Evolutionary conservation across 2,888 invertebrate genomes (phyloP).

Genomic region (Lymantria dispar): DNA sequence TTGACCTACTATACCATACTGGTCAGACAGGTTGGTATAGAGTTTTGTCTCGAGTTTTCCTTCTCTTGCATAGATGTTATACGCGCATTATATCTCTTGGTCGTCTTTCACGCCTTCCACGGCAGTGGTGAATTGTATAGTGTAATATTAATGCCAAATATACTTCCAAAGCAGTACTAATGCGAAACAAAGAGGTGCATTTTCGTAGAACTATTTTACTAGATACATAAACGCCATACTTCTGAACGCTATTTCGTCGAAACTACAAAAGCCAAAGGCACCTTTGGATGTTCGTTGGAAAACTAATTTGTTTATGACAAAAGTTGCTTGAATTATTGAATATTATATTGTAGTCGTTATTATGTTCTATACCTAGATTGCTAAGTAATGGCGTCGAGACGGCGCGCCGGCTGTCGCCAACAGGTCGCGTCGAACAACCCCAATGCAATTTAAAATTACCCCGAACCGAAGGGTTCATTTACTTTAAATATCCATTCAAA

Average conservation of each 20-base stretch:
- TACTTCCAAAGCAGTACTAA: too few species aligned
- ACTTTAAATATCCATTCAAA: slow-evolving; percentile 52
- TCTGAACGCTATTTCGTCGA: slow-evolving; percentile 1
- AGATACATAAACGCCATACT: background rate
- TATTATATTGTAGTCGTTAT: background rate
- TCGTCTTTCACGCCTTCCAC: too few species aligned
- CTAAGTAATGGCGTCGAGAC: slow-evolving; percentile 19
- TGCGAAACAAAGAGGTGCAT: too few species aligned
- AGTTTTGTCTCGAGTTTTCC: too few species aligned
- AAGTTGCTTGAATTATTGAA: slow-evolving; percentile 24
- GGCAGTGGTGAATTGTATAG: too few species aligned
- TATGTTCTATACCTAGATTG: slow-evolving; percentile 3
- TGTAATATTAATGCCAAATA: too few species aligned
- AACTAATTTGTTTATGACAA: slow-evolving; percentile 17
- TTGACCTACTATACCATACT: too few species aligned
- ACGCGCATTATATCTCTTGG: too few species aligned
- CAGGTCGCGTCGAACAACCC: slow-evolving; percentile 51
- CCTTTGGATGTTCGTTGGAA: slow-evolving; percentile 5
- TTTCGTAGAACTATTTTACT: too few species aligned
- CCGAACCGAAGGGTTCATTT: slow-evolving; percentile 51
- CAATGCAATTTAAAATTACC: slow-evolving; percentile 70
- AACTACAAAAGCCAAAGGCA: slow-evolving; percentile 15
- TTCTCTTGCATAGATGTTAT: too few species aligned
- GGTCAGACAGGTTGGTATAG: too few species aligned
- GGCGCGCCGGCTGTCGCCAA: slow-evolving; percentile 44